phyloP scores from a whole-genome alignment of 2,888 invertebrate genomes.

The Philereme vetulata region DNA sequence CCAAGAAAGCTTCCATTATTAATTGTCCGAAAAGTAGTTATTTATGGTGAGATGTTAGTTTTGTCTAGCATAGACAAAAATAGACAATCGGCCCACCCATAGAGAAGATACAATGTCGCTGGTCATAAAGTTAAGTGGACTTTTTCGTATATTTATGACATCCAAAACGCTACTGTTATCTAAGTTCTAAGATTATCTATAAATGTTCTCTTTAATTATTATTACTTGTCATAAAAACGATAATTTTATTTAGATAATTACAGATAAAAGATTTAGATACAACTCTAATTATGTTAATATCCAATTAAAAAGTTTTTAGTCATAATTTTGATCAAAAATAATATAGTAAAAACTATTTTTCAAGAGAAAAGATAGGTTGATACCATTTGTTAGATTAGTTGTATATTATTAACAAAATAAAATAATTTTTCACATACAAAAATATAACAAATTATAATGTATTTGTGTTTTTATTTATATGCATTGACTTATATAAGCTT shows the following conservation, averaged over 20 bases:
- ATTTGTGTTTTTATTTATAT: too few species aligned
- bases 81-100: conserved; percentile 76
- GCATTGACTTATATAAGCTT: too few species aligned
- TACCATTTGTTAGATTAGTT: too few species aligned
- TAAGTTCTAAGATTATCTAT: conserved; percentile 42
- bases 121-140: conserved; percentile 65
- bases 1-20: conserved; percentile 68
- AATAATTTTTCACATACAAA: too few species aligned
- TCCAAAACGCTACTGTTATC: conserved; percentile 59
- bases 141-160: conserved; percentile 58
- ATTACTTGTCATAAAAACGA: conserved; percentile 41
- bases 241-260: conserved; percentile 41
- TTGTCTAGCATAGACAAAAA: conserved; percentile 65
- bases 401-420: too few species aligned
- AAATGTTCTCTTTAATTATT: conserved; percentile 51
- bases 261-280: conserved; percentile 36
- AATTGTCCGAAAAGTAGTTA: conserved; percentile 79
- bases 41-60: conserved; percentile 70
- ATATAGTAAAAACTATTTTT: conserved; percentile 5
- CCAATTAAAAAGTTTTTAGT: conserved; percentile 18
- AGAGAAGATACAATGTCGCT: conserved; percentile 58
- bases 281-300: conserved; percentile 22
- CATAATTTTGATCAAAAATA: conserved; percentile 16
- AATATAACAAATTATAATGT: too few species aligned
- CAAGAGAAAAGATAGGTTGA: too few species aligned